Evolutionary conservation across 2,888 invertebrate genomes (phyloP).

Genomic region (Elegia similella): DNA sequence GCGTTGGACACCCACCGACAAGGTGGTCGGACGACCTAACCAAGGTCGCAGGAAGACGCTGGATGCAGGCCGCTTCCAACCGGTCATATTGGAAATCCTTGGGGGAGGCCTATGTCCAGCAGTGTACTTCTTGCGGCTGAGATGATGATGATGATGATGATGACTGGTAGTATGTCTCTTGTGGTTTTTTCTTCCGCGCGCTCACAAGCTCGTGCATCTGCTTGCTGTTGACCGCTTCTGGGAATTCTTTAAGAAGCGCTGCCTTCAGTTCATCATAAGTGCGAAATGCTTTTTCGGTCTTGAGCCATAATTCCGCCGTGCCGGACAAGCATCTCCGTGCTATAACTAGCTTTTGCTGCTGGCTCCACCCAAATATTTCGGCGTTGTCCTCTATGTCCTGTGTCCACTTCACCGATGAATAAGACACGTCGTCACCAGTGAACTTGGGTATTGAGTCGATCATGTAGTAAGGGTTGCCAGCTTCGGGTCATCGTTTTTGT

Average conservation of each 20-base stretch:
- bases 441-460: conserved; percentile 5
- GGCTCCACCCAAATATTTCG: conserved; percentile 11
- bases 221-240: neutral
- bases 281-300: neutral
- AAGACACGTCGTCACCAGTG: conserved; percentile 6
- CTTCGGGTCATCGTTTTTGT: too few relatives aligned
- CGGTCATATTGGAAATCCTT: too few relatives aligned
- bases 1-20: too few relatives aligned
- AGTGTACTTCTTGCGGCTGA: too few relatives aligned
- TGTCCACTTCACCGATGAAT: conserved; percentile 8
- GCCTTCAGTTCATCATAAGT: neutral
- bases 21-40: too few relatives aligned
- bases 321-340: too few relatives aligned
- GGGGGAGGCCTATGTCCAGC: too few relatives aligned
- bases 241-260: neutral
- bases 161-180: neutral
- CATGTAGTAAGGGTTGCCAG: neutral
- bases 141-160: too few relatives aligned
- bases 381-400: conserved; percentile 11
- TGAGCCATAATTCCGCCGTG: conserved; percentile 10
- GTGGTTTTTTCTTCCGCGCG: neutral
- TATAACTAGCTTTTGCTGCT: too few relatives aligned
- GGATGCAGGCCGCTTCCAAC: too few relatives aligned
- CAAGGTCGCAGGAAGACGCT: too few relatives aligned
- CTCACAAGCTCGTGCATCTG: neutral